A percentile compares a stretch with the other conserved stretches of the same genome.
phyloP scores from a whole-genome alignment of 1,140 invertebrate species.

The Caenorhabditis briggsae region DNA sequence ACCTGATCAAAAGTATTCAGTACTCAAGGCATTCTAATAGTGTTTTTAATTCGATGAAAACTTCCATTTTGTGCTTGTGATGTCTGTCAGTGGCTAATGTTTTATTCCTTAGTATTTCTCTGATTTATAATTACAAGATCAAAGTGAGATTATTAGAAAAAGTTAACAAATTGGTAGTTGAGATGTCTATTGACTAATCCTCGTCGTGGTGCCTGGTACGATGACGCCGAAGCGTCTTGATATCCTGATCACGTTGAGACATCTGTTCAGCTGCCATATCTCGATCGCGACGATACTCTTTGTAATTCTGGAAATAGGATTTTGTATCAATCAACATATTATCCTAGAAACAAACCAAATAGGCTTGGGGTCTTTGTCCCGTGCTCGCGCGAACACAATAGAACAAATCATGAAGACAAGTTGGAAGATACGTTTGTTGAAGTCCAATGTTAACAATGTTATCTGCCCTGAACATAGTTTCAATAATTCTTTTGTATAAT shows the following conservation, averaged over 20 bases:
- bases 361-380: constrained; percentile 22
- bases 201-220: constrained; percentile 5
- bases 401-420: constrained; percentile 66
- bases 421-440: constrained; percentile 64
- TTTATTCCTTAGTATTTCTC: too few species aligned
- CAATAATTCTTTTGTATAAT: background rate
- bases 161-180: background rate
- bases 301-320: constrained; percentile 25
- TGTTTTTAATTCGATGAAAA: too few species aligned
- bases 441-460: constrained; percentile 66
- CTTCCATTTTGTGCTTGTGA: too few species aligned
- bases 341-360: background rate
- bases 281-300: constrained; percentile 20
- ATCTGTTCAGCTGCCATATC: constrained; percentile 38
- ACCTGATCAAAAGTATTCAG: too few species aligned
- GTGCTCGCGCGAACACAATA: constrained; percentile 61
- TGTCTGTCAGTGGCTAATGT: too few species aligned
- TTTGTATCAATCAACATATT: background rate
- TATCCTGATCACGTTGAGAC: constrained; percentile 33
- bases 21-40: too few species aligned
- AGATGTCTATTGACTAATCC: background rate
- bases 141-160: background rate
- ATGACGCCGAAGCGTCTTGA: constrained; percentile 22
- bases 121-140: too few species aligned
- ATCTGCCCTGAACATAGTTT: constrained; percentile 59